Conservation (phyloP, 1,140 invertebrate species). For the Brachionus plicatilis region DNA sequence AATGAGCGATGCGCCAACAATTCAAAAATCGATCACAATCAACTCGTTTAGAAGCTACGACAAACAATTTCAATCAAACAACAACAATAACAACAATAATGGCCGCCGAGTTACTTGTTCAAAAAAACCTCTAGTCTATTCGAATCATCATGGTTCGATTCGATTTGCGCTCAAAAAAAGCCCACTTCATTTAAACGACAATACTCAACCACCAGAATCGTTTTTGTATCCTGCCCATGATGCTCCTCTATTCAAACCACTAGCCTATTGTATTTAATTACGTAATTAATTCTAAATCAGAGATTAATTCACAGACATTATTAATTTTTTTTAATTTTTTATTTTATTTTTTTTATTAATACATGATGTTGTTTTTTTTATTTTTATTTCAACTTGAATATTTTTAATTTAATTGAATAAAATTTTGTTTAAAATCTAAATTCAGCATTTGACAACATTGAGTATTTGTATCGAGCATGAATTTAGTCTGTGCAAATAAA, state of each 20-base stretch:
- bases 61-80: not conserved
- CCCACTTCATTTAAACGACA: not conserved
- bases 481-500: too few species aligned
- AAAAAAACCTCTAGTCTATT: not conserved
- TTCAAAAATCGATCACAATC: slow-evolving; percentile 11
- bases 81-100: not conserved
- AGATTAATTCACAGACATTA: not conserved
- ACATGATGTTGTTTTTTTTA: not conserved
- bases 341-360: not conserved
- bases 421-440: too few species aligned
- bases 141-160: not conserved
- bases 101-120: not conserved
- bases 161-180: too few species aligned
- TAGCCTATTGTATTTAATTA: not conserved
- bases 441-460: too few species aligned
- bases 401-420: too few species aligned
- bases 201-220: not conserved
- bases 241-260: not conserved
- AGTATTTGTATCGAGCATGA: too few species aligned
- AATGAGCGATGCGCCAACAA: not conserved
- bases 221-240: not conserved
- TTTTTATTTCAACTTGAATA: not conserved
- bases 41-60: not conserved
- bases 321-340: too few species aligned
- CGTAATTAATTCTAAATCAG: not conserved